Evolutionary conservation across 2,888 invertebrate species (phyloP), one percentile per base, ranked within the genome.

Genomic region (Drosophila siamana): DNA sequence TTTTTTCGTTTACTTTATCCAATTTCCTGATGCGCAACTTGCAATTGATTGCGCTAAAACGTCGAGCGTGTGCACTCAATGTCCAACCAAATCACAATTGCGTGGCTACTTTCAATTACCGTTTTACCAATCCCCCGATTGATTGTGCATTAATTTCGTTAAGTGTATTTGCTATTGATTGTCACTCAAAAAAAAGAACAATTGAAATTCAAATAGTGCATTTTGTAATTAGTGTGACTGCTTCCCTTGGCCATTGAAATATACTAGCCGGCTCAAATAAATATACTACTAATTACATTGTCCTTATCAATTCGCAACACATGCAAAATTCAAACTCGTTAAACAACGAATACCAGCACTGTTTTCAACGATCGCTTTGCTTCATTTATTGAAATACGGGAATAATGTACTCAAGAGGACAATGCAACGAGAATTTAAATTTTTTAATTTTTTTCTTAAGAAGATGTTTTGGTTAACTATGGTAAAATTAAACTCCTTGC

Each of bases 151-250:
- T 41, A 28, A 52, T 52, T 52, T 52, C 4, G 52, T 52, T 19
- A 52, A 52, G 52, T 52, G 40, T 28, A 41, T 41, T 50, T 28
- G 16, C 22, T 51, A 26, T 41, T 19, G 40, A 52, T 52, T 41
- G 11, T 0, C n/a, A 28, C 26, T 41, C 3, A 26, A 40, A 43
- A 24, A 2, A 43, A 43, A 13, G 4, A n/a, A 36, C 41, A 41
- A 19, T 6, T 24, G 24, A 44, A 26, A 47, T 47, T 47, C 28
- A 50, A 50, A 50, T 22, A 50, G 13, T n/a, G 1, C n/a, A 33
- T 33, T 33, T 33, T n/a, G 33, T 33, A 33, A 33, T n/a, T 33
- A 33, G 33, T 33, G 33, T n/a, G 33, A 9, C 28, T 9, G 28
- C 9, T 28, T 8, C 0, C 9, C 9, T 28, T 3, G 28, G n/a